phyloP scores from a whole-genome alignment of 1,140 invertebrate species.

The Leptinotarsa defecta region DNA sequence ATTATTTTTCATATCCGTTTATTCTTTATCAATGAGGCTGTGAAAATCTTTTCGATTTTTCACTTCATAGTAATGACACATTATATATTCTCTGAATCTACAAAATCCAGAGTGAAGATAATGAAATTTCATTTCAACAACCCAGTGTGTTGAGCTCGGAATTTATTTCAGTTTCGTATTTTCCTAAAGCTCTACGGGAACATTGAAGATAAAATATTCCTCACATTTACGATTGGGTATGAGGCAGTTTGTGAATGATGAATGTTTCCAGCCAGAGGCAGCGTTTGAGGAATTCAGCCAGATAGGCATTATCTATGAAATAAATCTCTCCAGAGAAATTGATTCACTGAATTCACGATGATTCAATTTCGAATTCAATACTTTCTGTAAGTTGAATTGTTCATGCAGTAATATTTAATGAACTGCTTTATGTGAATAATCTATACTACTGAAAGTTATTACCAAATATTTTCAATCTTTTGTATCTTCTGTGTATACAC shows the following conservation, averaged over 20 bases:
- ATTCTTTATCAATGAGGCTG: too few species aligned
- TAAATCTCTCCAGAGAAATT: not conserved
- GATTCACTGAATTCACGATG: not conserved
- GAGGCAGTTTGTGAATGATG: not conserved
- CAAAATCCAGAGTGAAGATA: not conserved
- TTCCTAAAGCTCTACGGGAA: not conserved
- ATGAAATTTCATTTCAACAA: not conserved
- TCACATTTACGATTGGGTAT: not conserved
- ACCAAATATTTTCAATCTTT: too few species aligned
- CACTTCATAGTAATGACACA: too few species aligned
- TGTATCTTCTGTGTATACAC: too few species aligned
- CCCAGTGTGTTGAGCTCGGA: not conserved
- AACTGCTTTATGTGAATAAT: too few species aligned
- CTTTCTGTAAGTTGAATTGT: too few species aligned
- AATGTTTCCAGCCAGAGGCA: constrained; percentile 5
- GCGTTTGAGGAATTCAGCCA: not conserved
- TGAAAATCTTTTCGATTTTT: too few species aligned
- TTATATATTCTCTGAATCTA: too few species aligned
- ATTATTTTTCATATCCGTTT: too few species aligned
- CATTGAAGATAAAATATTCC: constrained; percentile 1
- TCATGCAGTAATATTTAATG: too few species aligned
- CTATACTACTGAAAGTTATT: too few species aligned
- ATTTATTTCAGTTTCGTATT: constrained; percentile 4
- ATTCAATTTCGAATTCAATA: not conserved
- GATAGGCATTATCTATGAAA: not conserved